Evolutionary conservation across 2,797 vertebrate species (phyloP).

Genomic region (Poecilia picta): DNA sequence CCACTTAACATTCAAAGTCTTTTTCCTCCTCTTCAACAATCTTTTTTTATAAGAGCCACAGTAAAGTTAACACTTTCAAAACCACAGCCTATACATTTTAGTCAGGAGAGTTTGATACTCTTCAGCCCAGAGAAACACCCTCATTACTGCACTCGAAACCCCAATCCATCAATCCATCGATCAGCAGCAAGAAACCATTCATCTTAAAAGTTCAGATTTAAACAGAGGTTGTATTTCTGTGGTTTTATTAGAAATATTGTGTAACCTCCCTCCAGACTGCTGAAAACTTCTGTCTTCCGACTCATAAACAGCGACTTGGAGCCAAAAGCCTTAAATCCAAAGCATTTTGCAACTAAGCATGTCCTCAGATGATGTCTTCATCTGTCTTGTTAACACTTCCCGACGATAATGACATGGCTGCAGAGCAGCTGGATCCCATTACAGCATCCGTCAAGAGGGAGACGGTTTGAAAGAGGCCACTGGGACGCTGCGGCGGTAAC

Average conservation of each 20-base stretch:
- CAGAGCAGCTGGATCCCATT: conserved; percentile 27
- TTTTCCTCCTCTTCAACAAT: not conserved
- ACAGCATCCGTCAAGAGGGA: not conserved
- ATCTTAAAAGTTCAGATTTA: not conserved
- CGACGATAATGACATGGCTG: not conserved
- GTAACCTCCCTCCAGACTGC: not conserved
- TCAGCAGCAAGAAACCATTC: not conserved
- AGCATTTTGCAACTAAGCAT: not conserved
- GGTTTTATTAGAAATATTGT: not conserved
- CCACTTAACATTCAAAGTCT: not conserved
- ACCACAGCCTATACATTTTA: not conserved
- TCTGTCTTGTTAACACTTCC: conserved; percentile 6
- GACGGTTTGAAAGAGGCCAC: not conserved
- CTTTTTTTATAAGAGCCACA: not conserved
- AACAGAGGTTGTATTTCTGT: not conserved
- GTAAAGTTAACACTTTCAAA: not conserved
- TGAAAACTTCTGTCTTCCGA: not conserved
- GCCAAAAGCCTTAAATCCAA: not conserved
- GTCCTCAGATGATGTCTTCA: not conserved
- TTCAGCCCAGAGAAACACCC: not conserved
- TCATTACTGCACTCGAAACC: not conserved
- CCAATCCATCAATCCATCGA: not conserved
- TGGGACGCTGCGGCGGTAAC: not conserved
- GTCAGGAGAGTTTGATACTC: not conserved
- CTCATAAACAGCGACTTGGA: not conserved